These are phyloP conservation scores for Ivindomyrus marchei DNA, from an alignment of 2,113 vertebrate species.

Conservation along the genomic window DNA sequence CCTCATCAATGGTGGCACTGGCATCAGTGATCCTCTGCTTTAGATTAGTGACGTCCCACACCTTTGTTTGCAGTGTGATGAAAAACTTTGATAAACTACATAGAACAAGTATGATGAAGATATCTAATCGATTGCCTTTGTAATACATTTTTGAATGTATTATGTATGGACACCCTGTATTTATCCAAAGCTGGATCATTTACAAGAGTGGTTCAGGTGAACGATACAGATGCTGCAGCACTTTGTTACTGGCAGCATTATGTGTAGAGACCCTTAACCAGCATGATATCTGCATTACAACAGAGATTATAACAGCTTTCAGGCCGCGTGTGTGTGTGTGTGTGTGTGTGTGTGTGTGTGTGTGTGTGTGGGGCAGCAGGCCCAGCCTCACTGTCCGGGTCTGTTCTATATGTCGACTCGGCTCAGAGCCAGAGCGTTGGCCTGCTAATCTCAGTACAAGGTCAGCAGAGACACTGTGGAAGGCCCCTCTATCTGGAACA, in stretches of 20 bases:
- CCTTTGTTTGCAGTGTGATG: too few species aligned
- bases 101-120: too few species aligned
- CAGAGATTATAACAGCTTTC: too few species aligned
- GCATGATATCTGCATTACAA: not conserved
- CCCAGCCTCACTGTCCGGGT: not conserved
- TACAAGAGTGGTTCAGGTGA: not conserved
- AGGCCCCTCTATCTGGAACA: not conserved
- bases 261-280: not conserved
- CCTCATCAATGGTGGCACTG: too few species aligned
- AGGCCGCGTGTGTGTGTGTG: not conserved
- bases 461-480: not conserved
- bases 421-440: not conserved
- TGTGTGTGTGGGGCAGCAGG: not conserved
- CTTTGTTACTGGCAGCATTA: not conserved
- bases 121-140: too few species aligned
- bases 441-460: slow-evolving; percentile 4
- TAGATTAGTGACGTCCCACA: too few species aligned
- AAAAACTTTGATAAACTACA: too few species aligned
- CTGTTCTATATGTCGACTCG: not conserved
- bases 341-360: not conserved
- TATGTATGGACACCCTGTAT: not conserved
- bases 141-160: too few species aligned
- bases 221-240: not conserved
- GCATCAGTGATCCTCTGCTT: too few species aligned
- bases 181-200: not conserved